Evolutionary conservation across 2,113 vertebrate genomes (phyloP), one percentile per base, ranked within the genome.

Genomic region (Taxidea taxus): DNA sequence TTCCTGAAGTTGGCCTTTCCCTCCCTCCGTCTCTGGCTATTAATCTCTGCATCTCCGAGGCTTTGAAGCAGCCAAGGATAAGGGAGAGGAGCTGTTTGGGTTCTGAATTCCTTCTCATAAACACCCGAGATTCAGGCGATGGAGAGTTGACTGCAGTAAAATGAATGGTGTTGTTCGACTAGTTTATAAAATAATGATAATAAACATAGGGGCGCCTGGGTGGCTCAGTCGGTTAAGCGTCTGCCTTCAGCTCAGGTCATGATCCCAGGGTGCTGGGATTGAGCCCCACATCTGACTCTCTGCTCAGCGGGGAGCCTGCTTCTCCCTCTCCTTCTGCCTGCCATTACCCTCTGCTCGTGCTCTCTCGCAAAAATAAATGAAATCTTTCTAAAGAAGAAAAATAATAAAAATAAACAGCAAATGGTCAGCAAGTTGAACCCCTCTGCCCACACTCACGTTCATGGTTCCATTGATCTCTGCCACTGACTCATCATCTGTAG

Each of bases 391-490:
- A 66, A 66, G 31, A 51, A 64, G 60, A 62, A 27, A 29, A 47
- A 86, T 4, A 29, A 62, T 29, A 47, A 44, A 15, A 68, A 54
- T 23, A 72, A 90, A 92, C 51, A 90, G 37, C 6, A 81, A 90
- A 81, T 25, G 60, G 47, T n/a, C 56, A 89, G 60, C 51, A 58
- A 54, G 25, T 20, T 23, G 72, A 88, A 56, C 13, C 60, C 37
- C 6, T 21, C 13, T 29, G 21, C 25, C 23, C 51, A 90, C 20
- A 98, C 99, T 99, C 99, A 99, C 99, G 0, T 99, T 99, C 99
- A 99, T 99, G 44, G 99, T 99, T 89, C 99, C 99, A 54, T 99
- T 99, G 98, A 99, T 99, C 98, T 99, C 99, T 0, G 99, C 99
- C 98, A 99, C 99, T 0, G 99, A 99, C 95, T 99, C 99, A 2